Conservation (phyloP, 2,797 vertebrate genomes). For the Anguilla megastoma region DNA sequence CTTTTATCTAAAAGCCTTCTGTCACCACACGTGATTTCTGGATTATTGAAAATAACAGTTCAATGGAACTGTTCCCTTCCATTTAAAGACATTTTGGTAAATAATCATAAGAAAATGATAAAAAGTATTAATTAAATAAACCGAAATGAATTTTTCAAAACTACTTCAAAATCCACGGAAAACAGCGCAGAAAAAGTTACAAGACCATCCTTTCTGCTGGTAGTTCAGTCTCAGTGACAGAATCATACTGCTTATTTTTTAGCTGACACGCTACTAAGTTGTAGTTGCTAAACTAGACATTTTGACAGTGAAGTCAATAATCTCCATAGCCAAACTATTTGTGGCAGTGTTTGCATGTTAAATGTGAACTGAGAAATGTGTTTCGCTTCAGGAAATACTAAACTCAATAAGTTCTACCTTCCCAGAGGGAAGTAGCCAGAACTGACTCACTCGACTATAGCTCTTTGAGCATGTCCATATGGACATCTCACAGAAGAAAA, state of each 20-base stretch:
- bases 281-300: slow-evolving; percentile 17
- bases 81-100: neutral
- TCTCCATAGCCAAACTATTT: slow-evolving; percentile 21
- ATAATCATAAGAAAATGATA: slow-evolving; percentile 11
- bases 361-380: slow-evolving; percentile 24
- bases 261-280: slow-evolving; percentile 23
- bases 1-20: slow-evolving; percentile 12
- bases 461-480: neutral
- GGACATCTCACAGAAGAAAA: slow-evolving; percentile 6
- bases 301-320: slow-evolving; percentile 23
- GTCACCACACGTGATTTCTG: neutral
- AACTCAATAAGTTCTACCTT: slow-evolving; percentile 11
- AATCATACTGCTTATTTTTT: slow-evolving; percentile 25
- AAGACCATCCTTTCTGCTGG: slow-evolving; percentile 31
- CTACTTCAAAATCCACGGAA: neutral
- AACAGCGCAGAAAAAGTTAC: slow-evolving; percentile 16
- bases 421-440: neutral
- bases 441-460: neutral
- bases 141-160: slow-evolving; percentile 12
- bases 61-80: slow-evolving; percentile 13
- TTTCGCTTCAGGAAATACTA: slow-evolving; percentile 1
- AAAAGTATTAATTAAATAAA: slow-evolving; percentile 9
- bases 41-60: slow-evolving; percentile 15
- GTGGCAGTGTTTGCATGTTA: slow-evolving; percentile 43
- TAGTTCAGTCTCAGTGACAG: slow-evolving; percentile 26